Percentiles rank a stretch among this genome's conserved stretches.
phyloP scores from a whole-genome alignment of 2,113 vertebrate genomes.

The Chaenogobius annularis region DNA sequence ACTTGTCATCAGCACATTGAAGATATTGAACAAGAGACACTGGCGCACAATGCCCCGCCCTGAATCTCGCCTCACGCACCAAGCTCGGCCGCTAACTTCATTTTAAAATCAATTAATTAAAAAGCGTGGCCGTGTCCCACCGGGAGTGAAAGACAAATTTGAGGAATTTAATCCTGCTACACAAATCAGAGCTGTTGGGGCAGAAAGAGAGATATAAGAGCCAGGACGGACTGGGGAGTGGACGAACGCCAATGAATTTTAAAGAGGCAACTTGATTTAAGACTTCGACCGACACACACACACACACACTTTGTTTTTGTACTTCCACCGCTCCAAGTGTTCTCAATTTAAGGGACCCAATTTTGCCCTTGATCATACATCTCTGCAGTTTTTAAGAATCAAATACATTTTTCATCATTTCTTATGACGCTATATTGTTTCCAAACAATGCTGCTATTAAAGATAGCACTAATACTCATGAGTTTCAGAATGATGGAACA shows the following conservation, averaged over 20 bases:
- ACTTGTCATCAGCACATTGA: conserved; percentile 1
- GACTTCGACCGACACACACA: conserved; percentile 20
- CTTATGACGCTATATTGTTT: neutral
- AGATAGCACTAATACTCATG: neutral
- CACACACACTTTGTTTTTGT: neutral
- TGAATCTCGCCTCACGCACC: conserved; percentile 7
- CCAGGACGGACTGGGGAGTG: conserved; percentile 39
- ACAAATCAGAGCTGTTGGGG: conserved; percentile 61
- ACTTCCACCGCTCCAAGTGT: conserved; percentile 15
- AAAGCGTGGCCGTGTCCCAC: conserved; percentile 55
- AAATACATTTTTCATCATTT: neutral
- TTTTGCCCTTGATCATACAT: neutral
- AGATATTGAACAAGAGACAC: neutral
- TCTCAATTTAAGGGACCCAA: neutral
- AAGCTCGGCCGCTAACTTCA: conserved; percentile 50
- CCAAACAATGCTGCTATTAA: neutral
- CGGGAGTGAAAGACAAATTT: conserved; percentile 65
- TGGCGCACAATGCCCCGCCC: neutral
- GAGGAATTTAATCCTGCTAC: conserved; percentile 65
- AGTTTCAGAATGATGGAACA: no score
- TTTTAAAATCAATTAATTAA: conserved; percentile 73
- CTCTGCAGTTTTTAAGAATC: neutral
- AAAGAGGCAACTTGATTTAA: conserved; percentile 39
- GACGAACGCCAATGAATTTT: conserved; percentile 48
- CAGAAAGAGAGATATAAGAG: conserved; percentile 51